phyloP scores from a whole-genome alignment of 1,140 invertebrate genomes.

The Varroa destructor region DNA sequence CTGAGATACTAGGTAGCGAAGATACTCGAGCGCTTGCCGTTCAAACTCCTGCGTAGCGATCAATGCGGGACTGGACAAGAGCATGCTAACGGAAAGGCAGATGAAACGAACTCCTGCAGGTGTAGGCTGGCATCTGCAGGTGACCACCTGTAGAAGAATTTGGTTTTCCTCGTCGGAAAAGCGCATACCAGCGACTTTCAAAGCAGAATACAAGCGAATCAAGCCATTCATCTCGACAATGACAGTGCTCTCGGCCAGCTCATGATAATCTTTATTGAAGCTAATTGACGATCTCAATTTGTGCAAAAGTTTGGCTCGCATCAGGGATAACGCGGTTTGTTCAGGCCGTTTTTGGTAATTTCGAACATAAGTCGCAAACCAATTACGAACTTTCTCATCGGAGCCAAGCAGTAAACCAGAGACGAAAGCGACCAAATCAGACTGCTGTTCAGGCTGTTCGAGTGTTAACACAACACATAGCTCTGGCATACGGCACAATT shows the following conservation, averaged over 20 bases:
- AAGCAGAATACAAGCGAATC: slow-evolving; percentile 71
- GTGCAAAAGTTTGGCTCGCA: slow-evolving; percentile 64
- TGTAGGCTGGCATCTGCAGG: slow-evolving; percentile 72
- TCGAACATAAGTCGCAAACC: slow-evolving; percentile 81
- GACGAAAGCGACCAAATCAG: slow-evolving; percentile 62
- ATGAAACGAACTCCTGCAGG: slow-evolving; percentile 81
- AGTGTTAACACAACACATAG: slow-evolving; percentile 64
- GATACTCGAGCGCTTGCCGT: slow-evolving; percentile 79
- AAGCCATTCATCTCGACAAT: slow-evolving; percentile 67
- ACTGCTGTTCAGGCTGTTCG: slow-evolving; percentile 37
- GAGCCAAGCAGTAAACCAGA: slow-evolving; percentile 77
- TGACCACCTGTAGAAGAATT: slow-evolving; percentile 66
- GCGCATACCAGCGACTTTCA: slow-evolving; percentile 73
- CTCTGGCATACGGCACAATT: slow-evolving; percentile 74
- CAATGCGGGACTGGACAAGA: slow-evolving; percentile 80
- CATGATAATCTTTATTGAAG: slow-evolving; percentile 44
- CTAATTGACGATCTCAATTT: slow-evolving; percentile 49
- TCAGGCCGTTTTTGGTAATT: slow-evolving; percentile 55
- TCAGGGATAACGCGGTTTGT: slow-evolving; percentile 50
- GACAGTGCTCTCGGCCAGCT: slow-evolving; percentile 48
- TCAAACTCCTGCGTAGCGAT: slow-evolving; percentile 64
- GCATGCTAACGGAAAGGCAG: slow-evolving; percentile 79
- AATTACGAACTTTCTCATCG: slow-evolving; percentile 71
- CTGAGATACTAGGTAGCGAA: slow-evolving; percentile 57
- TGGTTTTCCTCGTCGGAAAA: slow-evolving; percentile 84